Conservation (phyloP, 2,888 invertebrate genomes). For the Macroteleia sp. region DNA sequence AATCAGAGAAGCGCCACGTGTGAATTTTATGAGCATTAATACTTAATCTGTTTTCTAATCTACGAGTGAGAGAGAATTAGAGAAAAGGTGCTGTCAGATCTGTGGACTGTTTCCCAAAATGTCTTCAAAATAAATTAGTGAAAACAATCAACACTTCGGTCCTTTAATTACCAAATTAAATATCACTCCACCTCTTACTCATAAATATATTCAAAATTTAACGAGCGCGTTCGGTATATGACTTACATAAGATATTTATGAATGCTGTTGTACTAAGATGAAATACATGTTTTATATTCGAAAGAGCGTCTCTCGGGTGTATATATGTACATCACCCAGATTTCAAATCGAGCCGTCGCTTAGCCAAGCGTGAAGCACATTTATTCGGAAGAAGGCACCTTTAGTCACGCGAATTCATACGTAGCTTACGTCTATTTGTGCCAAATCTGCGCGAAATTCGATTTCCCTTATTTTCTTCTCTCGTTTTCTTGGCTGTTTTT, state of each 20-base stretch:
- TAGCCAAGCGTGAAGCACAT: slow-evolving; percentile 82
- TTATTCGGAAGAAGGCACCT: slow-evolving; percentile 76
- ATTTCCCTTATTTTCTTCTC: slow-evolving; percentile 57
- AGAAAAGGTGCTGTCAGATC: no score
- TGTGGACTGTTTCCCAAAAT: no score
- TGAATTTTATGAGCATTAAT: background rate
- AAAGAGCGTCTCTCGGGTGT: slow-evolving; percentile 67
- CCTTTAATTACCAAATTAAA: no score
- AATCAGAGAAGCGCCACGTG: background rate
- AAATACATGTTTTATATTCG: slow-evolving; percentile 73
- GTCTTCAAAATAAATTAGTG: no score
- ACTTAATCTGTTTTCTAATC: no score
- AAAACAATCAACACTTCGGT: no score
- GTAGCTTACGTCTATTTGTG: slow-evolving; percentile 69
- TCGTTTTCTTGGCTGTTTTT: slow-evolving; percentile 21
- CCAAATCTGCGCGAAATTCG: slow-evolving; percentile 68
- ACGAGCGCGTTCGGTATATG: no score
- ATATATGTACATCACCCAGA: slow-evolving; percentile 77
- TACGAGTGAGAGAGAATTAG: no score
- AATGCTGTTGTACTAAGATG: slow-evolving; percentile 66
- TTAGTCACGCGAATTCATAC: slow-evolving; percentile 73
- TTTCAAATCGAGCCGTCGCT: slow-evolving; percentile 82
- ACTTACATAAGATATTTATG: slow-evolving; percentile 37
- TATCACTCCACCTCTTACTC: no score
- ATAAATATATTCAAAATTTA: no score